Evolutionary conservation across 1,140 invertebrate genomes (phyloP).

Genomic region (Diploscapter pachys): DNA sequence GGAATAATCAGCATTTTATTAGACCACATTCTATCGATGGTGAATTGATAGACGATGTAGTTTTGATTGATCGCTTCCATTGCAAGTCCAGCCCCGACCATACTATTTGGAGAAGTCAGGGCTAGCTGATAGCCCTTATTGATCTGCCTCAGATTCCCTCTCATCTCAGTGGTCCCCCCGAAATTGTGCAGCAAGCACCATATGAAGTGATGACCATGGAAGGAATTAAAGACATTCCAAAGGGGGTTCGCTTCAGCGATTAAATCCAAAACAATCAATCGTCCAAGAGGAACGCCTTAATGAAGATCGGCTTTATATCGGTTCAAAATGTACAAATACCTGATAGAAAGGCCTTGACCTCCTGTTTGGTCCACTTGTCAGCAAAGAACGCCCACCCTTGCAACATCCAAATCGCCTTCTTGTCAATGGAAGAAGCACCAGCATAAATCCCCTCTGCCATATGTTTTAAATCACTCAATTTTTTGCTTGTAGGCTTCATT

Average conservation of each 20-base stretch:
- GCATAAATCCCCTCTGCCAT: too few species aligned
- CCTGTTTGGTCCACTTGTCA: conserved; percentile 23
- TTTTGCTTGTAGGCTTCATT: too few species aligned
- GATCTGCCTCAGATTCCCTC: conserved; percentile 25
- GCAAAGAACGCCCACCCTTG: conserved; percentile 33
- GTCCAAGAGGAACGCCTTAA: conserved; percentile 10
- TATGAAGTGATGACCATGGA: conserved; percentile 28
- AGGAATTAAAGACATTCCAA: conserved; percentile 4
- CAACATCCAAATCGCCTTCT: conserved; percentile 8
- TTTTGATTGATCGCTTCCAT: conserved; percentile 36
- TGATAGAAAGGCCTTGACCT: conserved; percentile 27
- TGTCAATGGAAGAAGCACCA: too few species aligned
- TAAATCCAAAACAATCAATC: conserved; percentile 25
- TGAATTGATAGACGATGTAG: conserved; percentile 32
- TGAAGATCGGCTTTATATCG: too few species aligned
- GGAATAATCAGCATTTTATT: conserved; percentile 3
- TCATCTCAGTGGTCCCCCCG: conserved; percentile 29
- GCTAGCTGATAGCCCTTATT: conserved; percentile 26
- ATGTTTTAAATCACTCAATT: too few species aligned
- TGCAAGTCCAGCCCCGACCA: conserved; percentile 28
- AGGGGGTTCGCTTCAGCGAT: conserved; percentile 23
- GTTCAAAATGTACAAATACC: too few species aligned
- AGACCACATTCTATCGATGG: conserved; percentile 32
- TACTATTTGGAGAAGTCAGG: not conserved
- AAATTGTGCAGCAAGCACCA: conserved; percentile 34